phyloP scores from a whole-genome alignment of 2,113 vertebrate genomes.

The Apteryx owenii region DNA sequence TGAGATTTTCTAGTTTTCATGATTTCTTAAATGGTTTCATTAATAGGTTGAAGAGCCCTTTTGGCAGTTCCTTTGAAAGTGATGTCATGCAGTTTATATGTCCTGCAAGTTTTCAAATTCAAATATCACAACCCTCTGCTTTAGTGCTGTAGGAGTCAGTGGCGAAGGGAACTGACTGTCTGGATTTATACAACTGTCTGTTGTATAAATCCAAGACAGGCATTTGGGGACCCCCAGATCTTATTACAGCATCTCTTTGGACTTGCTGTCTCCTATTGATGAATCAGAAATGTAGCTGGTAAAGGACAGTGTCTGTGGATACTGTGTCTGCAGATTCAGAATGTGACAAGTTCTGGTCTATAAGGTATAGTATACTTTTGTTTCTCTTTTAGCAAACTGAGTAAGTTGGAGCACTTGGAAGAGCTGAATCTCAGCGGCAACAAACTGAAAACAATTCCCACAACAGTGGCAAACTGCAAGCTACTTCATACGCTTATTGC shows the following conservation, averaged over 20 bases:
- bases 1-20: not conserved
- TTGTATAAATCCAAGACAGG: not conserved
- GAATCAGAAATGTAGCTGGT: not conserved
- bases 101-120: not conserved
- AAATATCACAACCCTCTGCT: not conserved
- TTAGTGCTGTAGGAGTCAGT: not conserved
- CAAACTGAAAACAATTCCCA: constrained; percentile 94
- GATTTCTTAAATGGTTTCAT: not conserved
- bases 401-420: constrained; percentile 92
- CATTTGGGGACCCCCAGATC: not conserved
- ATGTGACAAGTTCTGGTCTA: not conserved
- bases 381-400: constrained; percentile 87
- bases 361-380: not conserved
- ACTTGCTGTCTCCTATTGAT: not conserved
- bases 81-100: not conserved
- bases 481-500: constrained; percentile 91
- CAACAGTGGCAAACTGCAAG: constrained; percentile 94
- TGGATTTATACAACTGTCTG: not conserved
- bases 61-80: not conserved
- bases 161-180: not conserved
- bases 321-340: not conserved
- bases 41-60: not conserved
- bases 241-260: not conserved
- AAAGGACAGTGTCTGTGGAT: not conserved
- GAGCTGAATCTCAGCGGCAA: constrained; percentile 96